phyloP scores from a whole-genome alignment of 2,797 vertebrate genomes.

The Schizopygopsis pylzovi region DNA sequence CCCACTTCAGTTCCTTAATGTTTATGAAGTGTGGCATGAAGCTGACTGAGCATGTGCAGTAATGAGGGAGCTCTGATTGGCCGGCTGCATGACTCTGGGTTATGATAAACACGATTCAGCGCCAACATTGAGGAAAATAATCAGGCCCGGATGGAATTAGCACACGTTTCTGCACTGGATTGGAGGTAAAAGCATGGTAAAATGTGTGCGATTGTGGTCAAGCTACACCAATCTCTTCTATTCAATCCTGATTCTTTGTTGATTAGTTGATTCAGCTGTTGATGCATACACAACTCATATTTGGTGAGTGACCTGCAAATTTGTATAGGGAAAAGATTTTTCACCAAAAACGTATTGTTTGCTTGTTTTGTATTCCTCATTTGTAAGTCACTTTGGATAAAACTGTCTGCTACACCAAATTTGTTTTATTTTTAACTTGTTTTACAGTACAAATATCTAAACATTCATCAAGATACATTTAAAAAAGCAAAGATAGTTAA shows the following conservation, averaged over 20 bases:
- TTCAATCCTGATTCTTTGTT: background rate
- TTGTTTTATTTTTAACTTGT: background rate
- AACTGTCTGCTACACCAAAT: background rate
- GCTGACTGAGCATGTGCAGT: slow-evolving; percentile 27
- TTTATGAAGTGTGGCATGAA: slow-evolving; percentile 30
- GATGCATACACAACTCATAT: background rate
- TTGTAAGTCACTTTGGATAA: background rate
- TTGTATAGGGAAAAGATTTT: background rate
- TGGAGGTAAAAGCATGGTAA: background rate
- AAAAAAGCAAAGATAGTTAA: background rate
- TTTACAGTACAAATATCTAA: background rate
- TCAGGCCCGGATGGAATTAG: background rate
- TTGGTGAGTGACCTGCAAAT: background rate
- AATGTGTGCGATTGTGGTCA: too few relatives aligned
- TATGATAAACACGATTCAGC: background rate
- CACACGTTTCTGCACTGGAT: background rate
- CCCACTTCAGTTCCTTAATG: slow-evolving; percentile 16
- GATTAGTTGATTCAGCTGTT: background rate
- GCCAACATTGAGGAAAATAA: slow-evolving; percentile 1
- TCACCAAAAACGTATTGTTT: background rate
- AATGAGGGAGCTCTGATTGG: slow-evolving; percentile 19
- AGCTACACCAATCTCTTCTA: background rate
- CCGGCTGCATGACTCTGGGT: background rate
- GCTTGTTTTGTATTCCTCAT: background rate
- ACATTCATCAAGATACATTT: background rate